These are phyloP conservation scores for Phylloscopus trochilus DNA, from an alignment of 2,113 vertebrate genomes.

Conservation along the genomic window DNA sequence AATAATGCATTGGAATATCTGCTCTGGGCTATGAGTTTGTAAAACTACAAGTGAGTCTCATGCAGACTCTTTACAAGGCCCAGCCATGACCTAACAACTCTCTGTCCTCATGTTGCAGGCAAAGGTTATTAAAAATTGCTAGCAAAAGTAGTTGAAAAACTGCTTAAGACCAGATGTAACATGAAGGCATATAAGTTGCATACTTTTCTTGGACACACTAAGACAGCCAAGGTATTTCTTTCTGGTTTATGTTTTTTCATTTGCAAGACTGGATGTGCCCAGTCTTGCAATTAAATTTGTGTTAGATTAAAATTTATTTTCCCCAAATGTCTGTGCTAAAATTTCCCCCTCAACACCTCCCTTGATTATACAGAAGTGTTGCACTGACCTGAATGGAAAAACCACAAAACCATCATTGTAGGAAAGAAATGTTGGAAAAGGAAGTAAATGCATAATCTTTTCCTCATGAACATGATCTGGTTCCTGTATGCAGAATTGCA, in stretches of 20 bases:
- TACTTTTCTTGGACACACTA: neutral
- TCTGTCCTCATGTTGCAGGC: neutral
- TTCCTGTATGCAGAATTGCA: neutral
- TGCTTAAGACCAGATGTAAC: neutral
- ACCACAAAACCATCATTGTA: neutral
- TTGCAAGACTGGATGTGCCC: neutral
- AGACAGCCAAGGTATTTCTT: neutral
- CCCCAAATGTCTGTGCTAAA: neutral
- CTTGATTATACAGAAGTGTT: neutral
- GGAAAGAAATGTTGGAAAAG: neutral
- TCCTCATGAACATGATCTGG: neutral
- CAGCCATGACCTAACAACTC: neutral
- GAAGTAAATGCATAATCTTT: neutral
- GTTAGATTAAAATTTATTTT: neutral
- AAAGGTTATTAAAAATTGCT: neutral
- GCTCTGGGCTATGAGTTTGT: neutral
- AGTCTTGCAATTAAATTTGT: neutral
- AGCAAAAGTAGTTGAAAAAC: neutral
- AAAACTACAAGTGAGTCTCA: neutral
- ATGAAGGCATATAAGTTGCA: accelerated
- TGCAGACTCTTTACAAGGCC: neutral
- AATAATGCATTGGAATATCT: neutral
- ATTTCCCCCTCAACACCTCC: neutral
- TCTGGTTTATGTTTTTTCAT: neutral
- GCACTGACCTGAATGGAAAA: neutral